Evolutionary conservation across 2,888 invertebrate species (phyloP), one percentile per base, ranked within the genome.

Genomic region (Megastigmus dorsalis): DNA sequence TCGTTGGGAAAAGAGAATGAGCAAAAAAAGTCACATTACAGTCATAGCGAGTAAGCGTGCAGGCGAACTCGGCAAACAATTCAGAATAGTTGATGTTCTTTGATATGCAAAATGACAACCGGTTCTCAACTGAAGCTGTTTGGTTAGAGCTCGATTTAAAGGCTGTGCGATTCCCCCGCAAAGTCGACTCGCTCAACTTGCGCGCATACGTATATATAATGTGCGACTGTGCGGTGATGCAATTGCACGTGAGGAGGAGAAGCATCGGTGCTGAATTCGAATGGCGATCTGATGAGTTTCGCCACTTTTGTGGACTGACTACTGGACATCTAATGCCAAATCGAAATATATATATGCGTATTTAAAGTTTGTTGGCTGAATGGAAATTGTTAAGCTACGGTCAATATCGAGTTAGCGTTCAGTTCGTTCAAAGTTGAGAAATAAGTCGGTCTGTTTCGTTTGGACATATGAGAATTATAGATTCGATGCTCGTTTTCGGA

Each of bases 161-260:
- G n/a, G n/a, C n/a, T n/a, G n/a, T n/a, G n/a, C n/a, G n/a, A n/a
- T n/a, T n/a, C n/a, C n/a, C n/a, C n/a, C n/a, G n/a, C n/a, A n/a
- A n/a, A n/a, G n/a, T n/a, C n/a, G n/a, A n/a, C n/a, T n/a, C n/a
- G n/a, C n/a, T n/a, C n/a, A n/a, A n/a, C 20, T 36, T 38, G 1
- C 38, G 3, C 36, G 10, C n/a, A 1, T 15, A 20, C 9, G 5
- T 18, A 36, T 33, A 18, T 36, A 15, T n/a, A 33, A 23, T 26
- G n/a, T 28, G 57, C 3, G 10, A 30, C 3, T 5, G 30, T 18
- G 59, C 18, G n/a, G n/a, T n/a, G 45, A 30, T 62, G 62, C 15
- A 62, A 62, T 62, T 65, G 52, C 65, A 41, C 28, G 52, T n/a
- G 65, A 52, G 65, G 28, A 54, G 52, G n/a, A n/a, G n/a, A n/a